A percentile compares a stretch with the other conserved stretches of the same genome.
Conservation (phyloP, 2,113 vertebrate species). For the Seriola quinqueradiata region DNA sequence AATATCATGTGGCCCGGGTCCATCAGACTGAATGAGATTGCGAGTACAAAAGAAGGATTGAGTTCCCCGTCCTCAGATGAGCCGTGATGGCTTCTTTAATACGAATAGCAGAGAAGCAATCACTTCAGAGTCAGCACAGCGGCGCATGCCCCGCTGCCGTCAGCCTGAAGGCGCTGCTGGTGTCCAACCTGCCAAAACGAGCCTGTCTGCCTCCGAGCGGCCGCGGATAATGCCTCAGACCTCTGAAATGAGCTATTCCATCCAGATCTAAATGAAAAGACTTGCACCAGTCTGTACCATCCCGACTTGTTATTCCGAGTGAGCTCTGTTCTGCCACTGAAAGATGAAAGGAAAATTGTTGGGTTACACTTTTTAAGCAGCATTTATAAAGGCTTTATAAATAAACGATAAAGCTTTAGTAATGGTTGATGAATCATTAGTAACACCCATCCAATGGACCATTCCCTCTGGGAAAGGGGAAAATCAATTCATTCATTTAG, state of each 20-base stretch:
- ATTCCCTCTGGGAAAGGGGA: too few species aligned
- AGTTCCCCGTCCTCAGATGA: slow-evolving; percentile 55
- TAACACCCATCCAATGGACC: background rate
- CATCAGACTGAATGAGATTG: slow-evolving; percentile 45
- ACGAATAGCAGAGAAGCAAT: slow-evolving; percentile 64
- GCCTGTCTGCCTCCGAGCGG: slow-evolving; percentile 4
- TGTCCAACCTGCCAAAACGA: slow-evolving; percentile 32
- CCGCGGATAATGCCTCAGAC: slow-evolving; percentile 15
- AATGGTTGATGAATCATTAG: background rate
- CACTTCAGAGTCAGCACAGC: slow-evolving; percentile 59
- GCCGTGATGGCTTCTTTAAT: slow-evolving; percentile 62
- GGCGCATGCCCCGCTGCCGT: slow-evolving; percentile 11
- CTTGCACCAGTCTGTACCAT: background rate
- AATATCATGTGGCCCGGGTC: slow-evolving; percentile 49
- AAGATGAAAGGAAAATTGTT: background rate
- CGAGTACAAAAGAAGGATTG: slow-evolving; percentile 63
- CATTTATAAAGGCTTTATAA: background rate
- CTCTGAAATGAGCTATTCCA: slow-evolving; percentile 6
- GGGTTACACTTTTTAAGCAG: background rate
- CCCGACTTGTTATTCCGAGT: background rate
- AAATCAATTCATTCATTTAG: too few species aligned
- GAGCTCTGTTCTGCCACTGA: background rate
- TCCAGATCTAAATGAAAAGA: background rate
- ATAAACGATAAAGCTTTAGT: background rate
- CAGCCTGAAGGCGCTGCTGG: slow-evolving; percentile 24